Base-by-base conservation (phyloP, 2,888 invertebrate genomes). In the Trypoxylon attenuatum region DNA sequence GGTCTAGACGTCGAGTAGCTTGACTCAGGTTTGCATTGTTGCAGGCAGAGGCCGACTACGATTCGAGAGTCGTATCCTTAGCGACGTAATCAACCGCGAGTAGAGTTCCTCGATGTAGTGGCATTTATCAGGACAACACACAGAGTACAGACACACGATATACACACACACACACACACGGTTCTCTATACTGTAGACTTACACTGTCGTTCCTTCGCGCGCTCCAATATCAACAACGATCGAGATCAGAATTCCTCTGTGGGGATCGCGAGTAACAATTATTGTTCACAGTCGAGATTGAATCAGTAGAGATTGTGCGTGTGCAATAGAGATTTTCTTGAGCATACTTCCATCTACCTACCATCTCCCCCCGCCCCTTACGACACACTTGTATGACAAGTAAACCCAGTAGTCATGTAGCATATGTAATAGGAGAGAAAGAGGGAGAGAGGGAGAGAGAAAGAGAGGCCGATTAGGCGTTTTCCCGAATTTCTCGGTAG, bases 1-100 rank as follows among this genome's bases (percentile, higher is more conserved):
- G 81, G 81, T 82, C 80, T 53, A 70, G 75, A 25, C 71, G 81
- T 39, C 72, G 76, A 66, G 76, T 72, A 51, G 68, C 73, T 61
- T 77, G 49, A 55, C 49, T 42, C 38, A 10, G 41, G 15, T 45
- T 59, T 27, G 5, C 51, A 41, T 49, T 67, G 56, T 52, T 60
- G 46, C 23, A 58, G 56, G 62, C 56, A 72, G 60, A 45, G 39
- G 15, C 63, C 39, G 25, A n/a, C n/a, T n/a, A n/a, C n/a, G n/a
- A n/a, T n/a, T n/a, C n/a, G n/a, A n/a, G n/a, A 21, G 19, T 47
- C 45, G 33, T 39, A 6, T n/a, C 15, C 46, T 54, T 57, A 63
- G 43, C 50, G 56, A 55, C 43, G 46, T 29, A 66, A 29, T 33
- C 42, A 53, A 53, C 16, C 53, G 49, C 52, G 58, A n/a, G 57